These are phyloP conservation scores for Myripristis murdjan DNA, from an alignment of 2,797 vertebrate species.

Conservation along the genomic window DNA sequence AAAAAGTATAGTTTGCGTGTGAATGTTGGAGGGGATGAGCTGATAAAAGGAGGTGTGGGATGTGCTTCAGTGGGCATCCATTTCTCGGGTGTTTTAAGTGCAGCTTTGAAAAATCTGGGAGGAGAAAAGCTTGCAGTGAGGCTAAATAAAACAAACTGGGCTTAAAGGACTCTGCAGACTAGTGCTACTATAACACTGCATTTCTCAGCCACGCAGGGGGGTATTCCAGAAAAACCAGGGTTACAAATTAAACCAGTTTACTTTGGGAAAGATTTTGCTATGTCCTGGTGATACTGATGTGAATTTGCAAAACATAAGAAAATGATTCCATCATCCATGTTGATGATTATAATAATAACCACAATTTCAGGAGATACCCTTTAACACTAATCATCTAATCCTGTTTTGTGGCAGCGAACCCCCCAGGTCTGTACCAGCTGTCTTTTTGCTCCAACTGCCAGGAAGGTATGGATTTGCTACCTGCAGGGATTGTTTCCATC, in stretches of 20 bases:
- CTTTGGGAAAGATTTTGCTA: too few relatives aligned
- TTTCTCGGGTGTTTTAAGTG: slow-evolving; percentile 50
- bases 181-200: slow-evolving; percentile 9
- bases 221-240: too few relatives aligned
- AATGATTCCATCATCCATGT: too few relatives aligned
- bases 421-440: neutral
- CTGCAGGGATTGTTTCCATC: slow-evolving; percentile 9
- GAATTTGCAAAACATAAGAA: too few relatives aligned
- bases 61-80: slow-evolving; percentile 31
- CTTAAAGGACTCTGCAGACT: slow-evolving; percentile 18
- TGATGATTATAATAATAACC: too few relatives aligned
- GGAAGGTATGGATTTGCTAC: slow-evolving; percentile 4
- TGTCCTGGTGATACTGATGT: too few relatives aligned
- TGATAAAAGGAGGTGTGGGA: slow-evolving; percentile 22
- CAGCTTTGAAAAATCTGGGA: slow-evolving; percentile 25
- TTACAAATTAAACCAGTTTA: too few relatives aligned
- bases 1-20: slow-evolving; percentile 37
- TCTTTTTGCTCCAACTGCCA: slow-evolving; percentile 24
- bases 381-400: too few relatives aligned
- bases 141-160: slow-evolving; percentile 40
- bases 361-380: too few relatives aligned
- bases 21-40: neutral
- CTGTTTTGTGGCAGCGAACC: too few relatives aligned
- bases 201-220: neutral
- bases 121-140: slow-evolving; percentile 31